A percentile compares a stretch with the other conserved stretches of the same genome.
Conservation (phyloP, 1,140 invertebrate genomes). For the Caerostris extrusa region DNA sequence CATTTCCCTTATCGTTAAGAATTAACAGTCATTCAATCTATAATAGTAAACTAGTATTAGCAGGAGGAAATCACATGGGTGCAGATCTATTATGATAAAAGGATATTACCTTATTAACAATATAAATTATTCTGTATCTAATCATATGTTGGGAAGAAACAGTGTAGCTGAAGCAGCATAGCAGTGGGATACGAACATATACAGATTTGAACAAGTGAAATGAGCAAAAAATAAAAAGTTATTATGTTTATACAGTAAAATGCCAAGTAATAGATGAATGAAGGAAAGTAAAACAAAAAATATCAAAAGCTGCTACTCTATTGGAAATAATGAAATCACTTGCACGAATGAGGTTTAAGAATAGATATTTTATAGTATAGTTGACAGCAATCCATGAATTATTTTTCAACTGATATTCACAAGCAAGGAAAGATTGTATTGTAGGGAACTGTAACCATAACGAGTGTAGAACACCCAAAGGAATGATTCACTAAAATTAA, state of each 20-base stretch:
- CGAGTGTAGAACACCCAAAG: conserved; percentile 3
- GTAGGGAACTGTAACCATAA: not conserved
- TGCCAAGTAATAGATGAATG: conserved; percentile 2
- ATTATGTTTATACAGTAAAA: conserved; percentile 20
- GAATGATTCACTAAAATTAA: conserved; percentile 37
- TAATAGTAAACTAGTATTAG: conserved; percentile 7
- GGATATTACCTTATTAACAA: not conserved
- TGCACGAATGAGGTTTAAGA: not conserved
- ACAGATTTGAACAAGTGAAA: not conserved
- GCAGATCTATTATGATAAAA: conserved; percentile 22
- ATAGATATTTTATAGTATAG: not conserved
- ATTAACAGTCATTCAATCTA: not conserved
- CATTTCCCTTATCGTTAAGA: not conserved
- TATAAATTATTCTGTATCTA: conserved; percentile 32
- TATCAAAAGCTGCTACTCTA: not conserved
- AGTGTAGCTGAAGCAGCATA: conserved; percentile 1
- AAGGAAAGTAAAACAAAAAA: not conserved
- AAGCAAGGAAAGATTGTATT: not conserved
- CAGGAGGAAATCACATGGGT: not conserved
- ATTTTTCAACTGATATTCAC: conserved; percentile 5
- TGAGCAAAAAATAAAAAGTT: not conserved
- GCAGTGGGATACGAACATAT: not conserved
- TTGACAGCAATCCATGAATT: not conserved
- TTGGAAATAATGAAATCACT: not conserved
- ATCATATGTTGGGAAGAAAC: not conserved